Conservation (phyloP, 2,113 vertebrate species). For the Myotis lucifugus region DNA sequence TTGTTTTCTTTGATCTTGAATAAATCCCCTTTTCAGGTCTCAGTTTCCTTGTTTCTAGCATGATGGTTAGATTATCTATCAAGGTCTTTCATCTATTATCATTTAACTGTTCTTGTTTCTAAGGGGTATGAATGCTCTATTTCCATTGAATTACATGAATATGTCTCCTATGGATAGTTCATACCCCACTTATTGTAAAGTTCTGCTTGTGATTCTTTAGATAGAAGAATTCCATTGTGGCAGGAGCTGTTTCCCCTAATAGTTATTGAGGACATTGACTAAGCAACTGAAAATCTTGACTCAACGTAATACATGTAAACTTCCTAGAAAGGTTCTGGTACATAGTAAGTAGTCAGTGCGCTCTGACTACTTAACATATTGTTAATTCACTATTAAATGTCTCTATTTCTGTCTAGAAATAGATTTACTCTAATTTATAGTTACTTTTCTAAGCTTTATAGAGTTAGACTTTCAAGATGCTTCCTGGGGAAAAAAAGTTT, state of each 20-base stretch:
- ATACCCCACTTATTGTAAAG: background rate
- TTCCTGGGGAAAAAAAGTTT: background rate
- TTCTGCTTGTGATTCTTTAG: conserved; percentile 14
- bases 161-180: background rate
- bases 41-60: background rate
- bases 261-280: background rate
- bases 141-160: background rate
- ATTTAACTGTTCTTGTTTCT: conserved; percentile 23
- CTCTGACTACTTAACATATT: background rate
- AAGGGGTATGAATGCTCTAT: background rate
- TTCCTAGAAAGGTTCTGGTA: background rate
- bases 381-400: conserved; percentile 42
- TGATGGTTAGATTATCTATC: background rate
- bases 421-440: conserved; percentile 11
- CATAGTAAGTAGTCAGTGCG: background rate
- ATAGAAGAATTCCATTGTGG: background rate
- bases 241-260: background rate
- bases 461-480: conserved; percentile 31
- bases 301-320: background rate
- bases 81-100: background rate
- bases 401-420: conserved; percentile 12
- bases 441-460: background rate
- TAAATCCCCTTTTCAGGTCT: conserved; percentile 8
- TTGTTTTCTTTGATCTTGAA: conserved; percentile 1
- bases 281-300: conserved; percentile 19